Conservation (phyloP, 1,140 invertebrate species). For the Mycetomoellerius zeteki region DNA sequence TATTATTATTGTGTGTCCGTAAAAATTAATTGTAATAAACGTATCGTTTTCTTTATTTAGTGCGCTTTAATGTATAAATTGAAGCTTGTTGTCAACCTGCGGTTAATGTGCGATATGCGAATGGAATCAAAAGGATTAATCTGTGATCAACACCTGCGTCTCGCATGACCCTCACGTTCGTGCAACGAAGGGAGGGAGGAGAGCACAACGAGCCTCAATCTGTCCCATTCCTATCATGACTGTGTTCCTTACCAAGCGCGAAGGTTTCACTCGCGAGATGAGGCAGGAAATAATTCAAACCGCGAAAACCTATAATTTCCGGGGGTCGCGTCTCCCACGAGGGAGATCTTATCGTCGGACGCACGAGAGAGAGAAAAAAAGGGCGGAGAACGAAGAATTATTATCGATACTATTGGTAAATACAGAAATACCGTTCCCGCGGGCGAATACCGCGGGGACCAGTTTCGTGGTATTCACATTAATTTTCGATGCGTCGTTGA, state of each 20-base stretch:
- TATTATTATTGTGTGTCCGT: background rate
- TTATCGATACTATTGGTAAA: conserved; percentile 82
- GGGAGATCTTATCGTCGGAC: conserved; percentile 80
- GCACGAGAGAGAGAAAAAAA: conserved; percentile 18
- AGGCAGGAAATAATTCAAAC: conserved; percentile 82
- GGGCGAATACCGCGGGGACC: conserved; percentile 77
- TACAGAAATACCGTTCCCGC: conserved; percentile 79
- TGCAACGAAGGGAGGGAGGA: background rate
- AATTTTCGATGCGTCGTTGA: conserved; percentile 80
- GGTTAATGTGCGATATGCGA: background rate
- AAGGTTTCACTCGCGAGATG: conserved; percentile 40
- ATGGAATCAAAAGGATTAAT: conserved; percentile 2
- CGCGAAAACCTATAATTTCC: conserved; percentile 84
- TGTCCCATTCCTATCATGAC: conserved; percentile 36
- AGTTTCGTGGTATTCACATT: conserved; percentile 80
- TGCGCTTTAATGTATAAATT: background rate
- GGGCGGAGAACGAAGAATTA: conserved; percentile 75
- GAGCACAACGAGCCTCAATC: conserved; percentile 37
- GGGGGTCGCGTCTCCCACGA: conserved; percentile 69
- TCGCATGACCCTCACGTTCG: background rate
- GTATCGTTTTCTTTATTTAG: background rate
- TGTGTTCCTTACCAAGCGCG: conserved; percentile 31
- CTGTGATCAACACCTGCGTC: conserved; percentile 14
- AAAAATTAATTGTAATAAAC: background rate
- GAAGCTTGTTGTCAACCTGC: background rate